These are phyloP conservation scores for Varanus komodoensis DNA, from an alignment of 2,113 vertebrate genomes.

Conservation along the genomic window DNA sequence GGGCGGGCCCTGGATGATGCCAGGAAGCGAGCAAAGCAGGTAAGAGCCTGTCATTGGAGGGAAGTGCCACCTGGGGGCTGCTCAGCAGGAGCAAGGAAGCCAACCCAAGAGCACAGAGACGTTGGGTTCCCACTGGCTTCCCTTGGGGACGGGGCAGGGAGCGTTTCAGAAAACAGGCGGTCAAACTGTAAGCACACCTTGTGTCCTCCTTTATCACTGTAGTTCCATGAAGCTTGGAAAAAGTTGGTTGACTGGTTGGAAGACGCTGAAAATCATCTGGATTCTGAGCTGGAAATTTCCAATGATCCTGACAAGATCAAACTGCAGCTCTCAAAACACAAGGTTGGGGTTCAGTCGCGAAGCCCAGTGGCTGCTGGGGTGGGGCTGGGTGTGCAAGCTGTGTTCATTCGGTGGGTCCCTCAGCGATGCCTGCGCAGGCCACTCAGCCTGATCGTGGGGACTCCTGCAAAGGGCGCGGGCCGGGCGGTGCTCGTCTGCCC, in stretches of 20 bases:
- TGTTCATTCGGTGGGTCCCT: too few species aligned
- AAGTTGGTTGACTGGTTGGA: conserved; percentile 97
- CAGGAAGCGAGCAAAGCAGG: conserved; percentile 97
- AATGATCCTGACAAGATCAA: conserved; percentile 99
- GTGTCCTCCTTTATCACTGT: conserved; percentile 14
- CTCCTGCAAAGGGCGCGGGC: not conserved
- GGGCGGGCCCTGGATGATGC: conserved; percentile 94
- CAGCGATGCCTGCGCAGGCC: too few species aligned
- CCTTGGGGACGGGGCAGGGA: too few species aligned
- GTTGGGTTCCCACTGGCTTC: too few species aligned
- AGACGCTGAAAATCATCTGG: conserved; percentile 94
- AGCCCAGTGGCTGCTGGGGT: not conserved
- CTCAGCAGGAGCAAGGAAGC: not conserved
- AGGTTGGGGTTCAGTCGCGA: conserved; percentile 77
- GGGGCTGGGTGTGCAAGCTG: too few species aligned
- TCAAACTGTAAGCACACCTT: not conserved
- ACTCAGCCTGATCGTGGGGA: not conserved
- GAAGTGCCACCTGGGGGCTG: not conserved
- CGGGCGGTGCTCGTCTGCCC: not conserved
- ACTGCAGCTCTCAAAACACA: conserved; percentile 95
- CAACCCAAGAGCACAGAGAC: not conserved
- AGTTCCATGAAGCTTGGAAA: conserved; percentile 99
- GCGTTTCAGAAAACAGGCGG: not conserved
- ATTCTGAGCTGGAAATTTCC: conserved; percentile 97
- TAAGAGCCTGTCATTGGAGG: conserved; percentile 65